A percentile compares a stretch with the other conserved stretches of the same genome.
Evolutionary conservation across 2,113 vertebrate species (phyloP).

Genomic region (Oreochromis niloticus): DNA sequence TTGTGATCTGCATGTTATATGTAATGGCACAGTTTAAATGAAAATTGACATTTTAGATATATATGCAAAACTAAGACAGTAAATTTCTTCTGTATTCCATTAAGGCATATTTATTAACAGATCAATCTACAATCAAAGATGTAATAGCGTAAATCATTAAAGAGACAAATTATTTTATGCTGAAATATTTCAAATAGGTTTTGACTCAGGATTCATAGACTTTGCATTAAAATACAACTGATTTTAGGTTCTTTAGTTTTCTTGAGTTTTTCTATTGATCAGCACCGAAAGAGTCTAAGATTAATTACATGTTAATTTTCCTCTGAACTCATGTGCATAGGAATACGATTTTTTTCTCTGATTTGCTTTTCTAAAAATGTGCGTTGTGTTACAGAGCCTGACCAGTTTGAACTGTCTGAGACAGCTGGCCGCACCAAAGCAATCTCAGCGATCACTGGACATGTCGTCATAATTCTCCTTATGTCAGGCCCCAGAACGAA

Average conservation of each 20-base stretch:
- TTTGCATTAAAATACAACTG: background rate
- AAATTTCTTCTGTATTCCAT: background rate
- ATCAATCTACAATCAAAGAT: background rate
- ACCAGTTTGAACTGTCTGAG: background rate
- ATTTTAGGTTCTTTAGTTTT: background rate
- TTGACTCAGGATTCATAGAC: background rate
- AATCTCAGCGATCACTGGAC: conserved; percentile 37
- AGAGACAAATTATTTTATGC: background rate
- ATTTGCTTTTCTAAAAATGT: background rate
- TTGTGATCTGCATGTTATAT: background rate
- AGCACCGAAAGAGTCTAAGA: background rate
- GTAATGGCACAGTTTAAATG: background rate
- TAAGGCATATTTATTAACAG: background rate
- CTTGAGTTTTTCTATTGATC: background rate
- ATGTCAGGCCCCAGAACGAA: conserved; percentile 35
- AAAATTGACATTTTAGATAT: background rate
- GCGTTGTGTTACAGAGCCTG: background rate
- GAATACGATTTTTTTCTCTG: background rate
- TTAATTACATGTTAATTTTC: background rate
- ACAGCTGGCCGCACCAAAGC: conserved; percentile 39
- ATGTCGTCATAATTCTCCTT: conserved; percentile 33
- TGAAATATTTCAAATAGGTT: background rate
- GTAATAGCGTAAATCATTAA: background rate
- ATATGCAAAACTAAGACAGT: background rate
- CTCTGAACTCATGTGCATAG: background rate